phyloP scores from a whole-genome alignment of 2,888 invertebrate species.

The Cyaniris semiargus region DNA sequence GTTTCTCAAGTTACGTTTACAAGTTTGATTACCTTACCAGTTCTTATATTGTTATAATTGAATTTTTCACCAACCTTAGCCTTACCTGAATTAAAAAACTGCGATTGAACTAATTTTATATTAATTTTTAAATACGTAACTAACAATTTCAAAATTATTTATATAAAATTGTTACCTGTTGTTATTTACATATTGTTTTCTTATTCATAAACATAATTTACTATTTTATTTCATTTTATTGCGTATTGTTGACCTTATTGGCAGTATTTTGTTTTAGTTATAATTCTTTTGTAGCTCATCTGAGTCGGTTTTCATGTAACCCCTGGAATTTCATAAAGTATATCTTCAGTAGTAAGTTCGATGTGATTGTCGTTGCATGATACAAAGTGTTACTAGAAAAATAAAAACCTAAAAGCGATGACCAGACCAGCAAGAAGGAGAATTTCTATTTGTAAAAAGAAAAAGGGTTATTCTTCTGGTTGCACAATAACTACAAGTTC shows the following conservation, averaged over 20 bases:
- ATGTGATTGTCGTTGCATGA: conserved; percentile 44
- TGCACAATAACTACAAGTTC: not conserved
- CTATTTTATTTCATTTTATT: not conserved
- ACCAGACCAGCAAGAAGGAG: too few relatives aligned
- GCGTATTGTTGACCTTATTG: not conserved
- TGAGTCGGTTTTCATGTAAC: conserved; percentile 56
- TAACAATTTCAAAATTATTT: not conserved
- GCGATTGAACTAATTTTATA: not conserved
- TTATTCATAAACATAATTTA: not conserved
- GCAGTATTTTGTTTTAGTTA: conserved; percentile 35
- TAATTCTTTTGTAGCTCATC: conserved; percentile 59
- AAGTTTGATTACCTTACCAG: not conserved
- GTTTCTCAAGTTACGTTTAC: not conserved
- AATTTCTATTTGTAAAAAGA: not conserved
- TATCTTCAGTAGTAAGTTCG: conserved; percentile 63
- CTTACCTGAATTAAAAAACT: not conserved
- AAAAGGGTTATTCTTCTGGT: conserved; percentile 12
- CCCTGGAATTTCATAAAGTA: conserved; percentile 54
- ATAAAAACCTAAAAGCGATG: not conserved
- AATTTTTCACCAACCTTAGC: not conserved
- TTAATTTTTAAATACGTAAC: too few relatives aligned
- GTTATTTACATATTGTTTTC: not conserved
- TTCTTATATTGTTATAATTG: not conserved
- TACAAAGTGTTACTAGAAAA: conserved; percentile 28
- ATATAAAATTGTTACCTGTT: not conserved